phyloP scores from a whole-genome alignment of 2,888 invertebrate genomes.

The Mythimna impura region DNA sequence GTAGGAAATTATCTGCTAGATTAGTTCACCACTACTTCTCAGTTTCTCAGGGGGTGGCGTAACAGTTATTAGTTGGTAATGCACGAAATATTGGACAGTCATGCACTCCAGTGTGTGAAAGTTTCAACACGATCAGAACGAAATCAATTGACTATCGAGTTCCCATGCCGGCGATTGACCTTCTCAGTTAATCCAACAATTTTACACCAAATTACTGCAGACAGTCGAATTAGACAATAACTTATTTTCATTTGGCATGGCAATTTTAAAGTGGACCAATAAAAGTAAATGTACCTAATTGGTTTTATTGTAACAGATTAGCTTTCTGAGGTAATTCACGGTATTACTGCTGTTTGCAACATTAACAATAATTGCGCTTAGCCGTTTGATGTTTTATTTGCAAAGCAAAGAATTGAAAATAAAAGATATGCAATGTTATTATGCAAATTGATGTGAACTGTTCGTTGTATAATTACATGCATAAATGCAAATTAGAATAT shows the following conservation, averaged over 20 bases:
- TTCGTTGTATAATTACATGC: slow-evolving; percentile 10
- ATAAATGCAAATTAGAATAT: slow-evolving; percentile 32
- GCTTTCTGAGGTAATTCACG: background rate
- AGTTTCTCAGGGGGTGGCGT: slow-evolving; percentile 25
- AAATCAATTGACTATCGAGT: slow-evolving; percentile 56
- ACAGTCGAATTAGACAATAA: slow-evolving; percentile 18
- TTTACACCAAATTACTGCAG: slow-evolving; percentile 24
- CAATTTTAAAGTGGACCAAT: slow-evolving; percentile 12
- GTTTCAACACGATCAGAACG: slow-evolving; percentile 50
- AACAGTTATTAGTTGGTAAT: slow-evolving; percentile 22
- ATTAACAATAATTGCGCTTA: slow-evolving; percentile 6
- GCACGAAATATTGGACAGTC: slow-evolving; percentile 49
- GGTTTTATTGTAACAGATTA: background rate
- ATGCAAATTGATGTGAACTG: background rate
- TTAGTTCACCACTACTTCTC: slow-evolving; percentile 6
- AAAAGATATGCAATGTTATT: background rate
- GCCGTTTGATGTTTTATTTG: slow-evolving; percentile 8
- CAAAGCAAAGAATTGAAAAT: background rate
- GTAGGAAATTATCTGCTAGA: slow-evolving; percentile 11
- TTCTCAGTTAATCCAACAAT: slow-evolving; percentile 35
- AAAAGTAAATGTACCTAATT: background rate
- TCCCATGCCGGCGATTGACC: slow-evolving; percentile 38
- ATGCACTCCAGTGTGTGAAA: slow-evolving; percentile 52
- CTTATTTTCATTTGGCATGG: slow-evolving; percentile 20
- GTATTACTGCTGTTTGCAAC: slow-evolving; percentile 6